These are phyloP conservation scores for Bombus terrestris DNA, from an alignment of 1,140 invertebrate genomes.

Conservation along the genomic window DNA sequence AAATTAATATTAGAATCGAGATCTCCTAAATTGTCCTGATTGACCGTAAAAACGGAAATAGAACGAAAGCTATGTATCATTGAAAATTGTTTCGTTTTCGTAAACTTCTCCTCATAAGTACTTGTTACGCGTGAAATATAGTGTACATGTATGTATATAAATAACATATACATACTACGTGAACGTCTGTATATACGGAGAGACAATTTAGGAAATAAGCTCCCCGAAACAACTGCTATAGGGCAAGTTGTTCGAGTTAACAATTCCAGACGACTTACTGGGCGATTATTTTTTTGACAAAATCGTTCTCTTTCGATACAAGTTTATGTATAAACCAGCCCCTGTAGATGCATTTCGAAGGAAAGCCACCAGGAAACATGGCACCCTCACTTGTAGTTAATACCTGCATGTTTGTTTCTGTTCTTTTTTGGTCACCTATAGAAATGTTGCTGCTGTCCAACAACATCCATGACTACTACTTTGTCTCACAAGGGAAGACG, in stretches of 20 bases:
- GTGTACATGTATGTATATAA: no score
- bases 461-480: slow-evolving; percentile 94
- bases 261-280: background rate
- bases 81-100: no score
- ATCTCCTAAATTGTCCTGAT: background rate
- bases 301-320: background rate
- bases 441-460: slow-evolving; percentile 92
- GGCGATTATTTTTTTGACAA: slow-evolving; percentile 12
- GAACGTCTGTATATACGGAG: no score
- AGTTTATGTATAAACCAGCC: background rate
- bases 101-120: no score
- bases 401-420: slow-evolving; percentile 80
- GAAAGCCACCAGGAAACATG: slow-evolving; percentile 78
- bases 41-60: background rate
- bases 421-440: slow-evolving; percentile 80
- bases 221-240: background rate
- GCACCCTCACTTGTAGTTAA: slow-evolving; percentile 69
- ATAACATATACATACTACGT: no score
- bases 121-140: background rate
- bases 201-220: background rate
- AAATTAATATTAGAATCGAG: background rate
- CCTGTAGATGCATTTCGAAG: slow-evolving; percentile 47
- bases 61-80: no score
- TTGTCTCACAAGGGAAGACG: slow-evolving; percentile 98
- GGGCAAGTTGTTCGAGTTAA: background rate